Conservation (phyloP, 1,140 invertebrate genomes). For the Drosophila miranda region DNA sequence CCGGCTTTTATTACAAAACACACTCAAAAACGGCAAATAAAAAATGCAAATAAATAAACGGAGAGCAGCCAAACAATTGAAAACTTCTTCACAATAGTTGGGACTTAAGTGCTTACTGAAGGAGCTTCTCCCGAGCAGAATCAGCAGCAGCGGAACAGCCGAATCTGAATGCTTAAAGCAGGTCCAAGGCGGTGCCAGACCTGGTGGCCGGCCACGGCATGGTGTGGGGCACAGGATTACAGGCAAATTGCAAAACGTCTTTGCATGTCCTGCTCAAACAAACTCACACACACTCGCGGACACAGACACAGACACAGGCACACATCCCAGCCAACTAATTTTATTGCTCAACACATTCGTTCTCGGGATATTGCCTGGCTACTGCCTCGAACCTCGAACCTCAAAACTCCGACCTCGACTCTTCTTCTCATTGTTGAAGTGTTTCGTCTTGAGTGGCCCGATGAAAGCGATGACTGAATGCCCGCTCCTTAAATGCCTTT, state of each 20-base stretch:
- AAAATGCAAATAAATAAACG: constrained; percentile 75
- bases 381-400: not conserved
- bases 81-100: constrained; percentile 63
- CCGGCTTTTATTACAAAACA: constrained; percentile 80
- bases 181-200: constrained; percentile 10
- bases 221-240: constrained; percentile 54
- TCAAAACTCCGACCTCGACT: not conserved
- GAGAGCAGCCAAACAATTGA: constrained; percentile 76
- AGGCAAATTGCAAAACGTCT: constrained; percentile 76
- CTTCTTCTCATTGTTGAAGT: constrained; percentile 45
- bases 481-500: constrained; percentile 19
- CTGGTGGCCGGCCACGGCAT: not conserved
- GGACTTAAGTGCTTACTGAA: constrained; percentile 73
- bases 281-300: constrained; percentile 20
- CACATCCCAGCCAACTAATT: constrained; percentile 59
- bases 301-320: not conserved
- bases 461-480: constrained; percentile 27
- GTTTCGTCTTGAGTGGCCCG: constrained; percentile 49
- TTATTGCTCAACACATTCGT: constrained; percentile 73
- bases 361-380: constrained; percentile 31
- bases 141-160: constrained; percentile 48
- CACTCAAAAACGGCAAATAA: constrained; percentile 61
- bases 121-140: constrained; percentile 26
- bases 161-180: constrained; percentile 65
- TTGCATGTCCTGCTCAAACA: constrained; percentile 61